Conservation (phyloP, 2,797 vertebrate species). For the Mycteria americana region DNA sequence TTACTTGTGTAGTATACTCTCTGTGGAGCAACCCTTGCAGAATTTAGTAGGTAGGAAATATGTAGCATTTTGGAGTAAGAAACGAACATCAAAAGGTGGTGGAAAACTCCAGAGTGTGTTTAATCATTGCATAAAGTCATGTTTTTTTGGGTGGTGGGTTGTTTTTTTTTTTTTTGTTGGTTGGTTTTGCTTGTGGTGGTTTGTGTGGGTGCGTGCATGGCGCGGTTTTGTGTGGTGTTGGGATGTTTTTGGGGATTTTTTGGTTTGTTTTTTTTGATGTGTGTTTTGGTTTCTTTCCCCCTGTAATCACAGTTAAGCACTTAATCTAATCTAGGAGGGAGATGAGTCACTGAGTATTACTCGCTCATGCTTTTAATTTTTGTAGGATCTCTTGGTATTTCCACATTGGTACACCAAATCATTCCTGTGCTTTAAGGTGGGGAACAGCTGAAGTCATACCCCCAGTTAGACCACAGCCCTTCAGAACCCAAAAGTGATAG, state of each 20-base stretch:
- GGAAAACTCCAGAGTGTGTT: not conserved
- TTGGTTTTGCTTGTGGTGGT: accelerated
- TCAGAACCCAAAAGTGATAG: not conserved
- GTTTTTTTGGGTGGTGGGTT: not conserved
- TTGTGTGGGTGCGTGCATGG: accelerated
- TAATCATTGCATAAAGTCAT: accelerated
- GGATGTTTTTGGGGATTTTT: not conserved
- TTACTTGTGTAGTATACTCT: accelerated
- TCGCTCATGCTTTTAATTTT: not conserved
- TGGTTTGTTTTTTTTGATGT: not conserved
- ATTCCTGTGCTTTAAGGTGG: not conserved
- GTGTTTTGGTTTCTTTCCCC: not conserved
- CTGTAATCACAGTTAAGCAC: not conserved
- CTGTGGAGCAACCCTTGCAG: accelerated
- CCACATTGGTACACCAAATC: accelerated
- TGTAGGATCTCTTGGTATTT: not conserved
- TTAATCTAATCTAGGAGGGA: not conserved
- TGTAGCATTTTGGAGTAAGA: not conserved
- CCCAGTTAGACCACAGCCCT: not conserved
- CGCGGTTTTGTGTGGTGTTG: not conserved
- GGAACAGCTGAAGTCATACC: not conserved
- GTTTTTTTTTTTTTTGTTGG: not conserved
- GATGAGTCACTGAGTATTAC: not conserved
- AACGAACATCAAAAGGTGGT: accelerated
- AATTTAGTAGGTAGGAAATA: not conserved